Conservation (phyloP, 2,888 invertebrate genomes). For the Rhamphomyia laevipes region DNA sequence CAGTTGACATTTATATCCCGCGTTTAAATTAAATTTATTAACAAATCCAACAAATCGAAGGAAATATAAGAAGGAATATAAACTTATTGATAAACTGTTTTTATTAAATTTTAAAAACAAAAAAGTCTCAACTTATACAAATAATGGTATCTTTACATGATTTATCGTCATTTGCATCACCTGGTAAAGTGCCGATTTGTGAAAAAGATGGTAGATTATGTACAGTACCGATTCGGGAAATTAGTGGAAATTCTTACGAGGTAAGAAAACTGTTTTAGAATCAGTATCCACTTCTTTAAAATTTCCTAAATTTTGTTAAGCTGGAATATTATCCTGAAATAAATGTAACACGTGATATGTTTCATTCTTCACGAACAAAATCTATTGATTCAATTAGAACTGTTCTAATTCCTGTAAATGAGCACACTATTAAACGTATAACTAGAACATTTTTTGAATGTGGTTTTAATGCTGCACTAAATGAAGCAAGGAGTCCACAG, state of each 20-base stretch:
- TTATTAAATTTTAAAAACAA: too few relatives aligned
- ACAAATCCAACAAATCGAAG: too few relatives aligned
- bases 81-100: too few relatives aligned
- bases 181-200: slow-evolving; percentile 46
- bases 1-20: too few relatives aligned
- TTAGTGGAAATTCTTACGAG: slow-evolving; percentile 19
- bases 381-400: slow-evolving; percentile 41
- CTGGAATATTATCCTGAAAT: slow-evolving; percentile 57
- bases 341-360: slow-evolving; percentile 51
- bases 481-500: slow-evolving; percentile 44
- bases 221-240: slow-evolving; percentile 42
- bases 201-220: slow-evolving; percentile 53
- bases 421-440: slow-evolving; percentile 61
- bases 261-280: slow-evolving; percentile 37
- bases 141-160: slow-evolving; percentile 43
- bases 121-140: too few relatives aligned
- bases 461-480: slow-evolving; percentile 57
- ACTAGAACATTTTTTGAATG: slow-evolving; percentile 65
- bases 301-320: too few relatives aligned
- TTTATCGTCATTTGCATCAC: slow-evolving; percentile 41
- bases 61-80: too few relatives aligned
- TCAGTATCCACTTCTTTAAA: neutral
- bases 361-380: slow-evolving; percentile 37
- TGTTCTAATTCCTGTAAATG: slow-evolving; percentile 52
- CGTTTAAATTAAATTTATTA: too few relatives aligned